phyloP scores from a whole-genome alignment of 2,113 vertebrate genomes.

The Poecile atricapillus region DNA sequence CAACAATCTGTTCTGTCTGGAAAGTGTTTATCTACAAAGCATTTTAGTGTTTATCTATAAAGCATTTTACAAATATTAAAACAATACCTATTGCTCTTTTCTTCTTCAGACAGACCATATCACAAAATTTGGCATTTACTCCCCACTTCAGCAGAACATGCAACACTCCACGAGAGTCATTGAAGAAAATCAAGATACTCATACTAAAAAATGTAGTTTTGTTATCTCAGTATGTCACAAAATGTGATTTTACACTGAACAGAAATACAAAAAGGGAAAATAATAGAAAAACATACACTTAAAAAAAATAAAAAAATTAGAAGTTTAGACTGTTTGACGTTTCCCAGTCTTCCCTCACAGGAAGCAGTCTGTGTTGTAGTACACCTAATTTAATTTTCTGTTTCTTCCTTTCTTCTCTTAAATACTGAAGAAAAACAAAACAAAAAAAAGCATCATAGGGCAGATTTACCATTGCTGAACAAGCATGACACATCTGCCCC shows the following conservation, averaged over 20 bases:
- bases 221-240: background rate
- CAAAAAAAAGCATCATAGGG: background rate
- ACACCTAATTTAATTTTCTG: background rate
- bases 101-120: background rate
- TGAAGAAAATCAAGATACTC: background rate
- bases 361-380: background rate
- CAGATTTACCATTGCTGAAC: background rate
- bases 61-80: background rate
- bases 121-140: background rate
- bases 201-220: background rate
- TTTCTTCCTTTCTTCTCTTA: background rate
- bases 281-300: background rate
- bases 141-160: background rate
- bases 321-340: background rate
- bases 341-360: background rate
- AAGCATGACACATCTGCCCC: background rate
- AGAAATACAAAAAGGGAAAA: background rate
- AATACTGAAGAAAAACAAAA: background rate
- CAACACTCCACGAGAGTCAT: accelerated
- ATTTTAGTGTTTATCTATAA: background rate
- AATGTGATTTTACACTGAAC: background rate
- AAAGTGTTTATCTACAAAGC: background rate
- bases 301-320: background rate
- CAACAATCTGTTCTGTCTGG: background rate
- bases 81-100: background rate